A percentile compares a stretch with the other conserved stretches of the same genome.
These are phyloP conservation scores for Gallinago media DNA, from an alignment of 2,113 vertebrate genomes.

Conservation along the genomic window DNA sequence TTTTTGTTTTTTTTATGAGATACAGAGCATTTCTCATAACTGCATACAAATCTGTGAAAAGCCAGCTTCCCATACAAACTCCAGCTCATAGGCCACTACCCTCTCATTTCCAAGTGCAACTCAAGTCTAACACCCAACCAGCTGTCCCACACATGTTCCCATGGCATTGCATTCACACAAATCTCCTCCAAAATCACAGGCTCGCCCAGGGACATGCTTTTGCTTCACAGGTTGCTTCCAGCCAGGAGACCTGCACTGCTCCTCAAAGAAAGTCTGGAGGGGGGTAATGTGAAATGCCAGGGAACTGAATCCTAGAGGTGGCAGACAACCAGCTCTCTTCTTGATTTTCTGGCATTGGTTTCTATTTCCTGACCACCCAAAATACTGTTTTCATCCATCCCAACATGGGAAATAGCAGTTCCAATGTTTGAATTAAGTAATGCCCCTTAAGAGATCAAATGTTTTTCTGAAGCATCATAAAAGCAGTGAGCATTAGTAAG, in stretches of 20 bases:
- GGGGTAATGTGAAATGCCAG: neutral
- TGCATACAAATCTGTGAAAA: neutral
- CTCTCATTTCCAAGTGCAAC: neutral
- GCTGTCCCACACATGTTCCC: neutral
- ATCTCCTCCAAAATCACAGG: neutral
- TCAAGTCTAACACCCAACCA: neutral
- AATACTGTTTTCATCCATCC: neutral
- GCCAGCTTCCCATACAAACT: neutral
- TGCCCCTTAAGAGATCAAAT: neutral
- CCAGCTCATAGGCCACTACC: neutral
- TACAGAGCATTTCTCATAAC: neutral
- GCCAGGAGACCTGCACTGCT: neutral
- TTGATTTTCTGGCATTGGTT: neutral
- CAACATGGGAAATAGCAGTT: neutral
- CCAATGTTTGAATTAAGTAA: neutral
- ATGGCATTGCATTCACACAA: neutral
- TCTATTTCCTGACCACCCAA: neutral
- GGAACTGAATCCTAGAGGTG: neutral
- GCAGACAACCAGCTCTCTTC: neutral
- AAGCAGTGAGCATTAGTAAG: neutral
- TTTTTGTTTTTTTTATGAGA: neutral
- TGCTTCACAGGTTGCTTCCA: neutral
- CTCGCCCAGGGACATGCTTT: neutral
- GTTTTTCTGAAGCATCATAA: neutral
- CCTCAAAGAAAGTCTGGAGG: neutral